Conservation (phyloP, 2,113 vertebrate species). For the Ictalurus furcatus region DNA sequence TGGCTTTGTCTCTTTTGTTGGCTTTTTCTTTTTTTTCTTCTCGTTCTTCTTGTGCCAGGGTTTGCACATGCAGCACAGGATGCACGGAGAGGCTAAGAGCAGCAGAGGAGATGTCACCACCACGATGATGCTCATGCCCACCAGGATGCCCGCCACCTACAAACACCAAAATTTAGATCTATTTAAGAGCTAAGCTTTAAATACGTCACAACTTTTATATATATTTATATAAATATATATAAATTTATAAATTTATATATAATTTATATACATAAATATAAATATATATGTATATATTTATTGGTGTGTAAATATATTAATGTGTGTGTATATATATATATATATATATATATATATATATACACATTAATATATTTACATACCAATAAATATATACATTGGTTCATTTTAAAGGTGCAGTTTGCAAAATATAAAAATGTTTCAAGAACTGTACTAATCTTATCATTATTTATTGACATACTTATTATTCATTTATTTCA, state of each 20-base stretch:
- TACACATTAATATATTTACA: too few relatives aligned
- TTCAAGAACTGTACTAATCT: neutral
- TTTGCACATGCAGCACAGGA: conserved; percentile 93
- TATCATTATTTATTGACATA: neutral
- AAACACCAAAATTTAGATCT: neutral
- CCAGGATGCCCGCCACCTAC: conserved; percentile 93
- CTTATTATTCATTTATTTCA: neutral
- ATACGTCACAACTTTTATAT: neutral
- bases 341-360: too few relatives aligned
- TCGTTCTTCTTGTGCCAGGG: conserved; percentile 84
- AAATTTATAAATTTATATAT: too few relatives aligned
- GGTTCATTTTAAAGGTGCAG: neutral
- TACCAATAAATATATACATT: neutral
- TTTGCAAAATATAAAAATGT: neutral
- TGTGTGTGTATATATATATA: too few relatives aligned
- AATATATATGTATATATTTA: too few relatives aligned
- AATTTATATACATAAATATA: too few relatives aligned
- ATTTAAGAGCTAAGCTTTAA: neutral
- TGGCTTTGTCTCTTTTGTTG: conserved; percentile 62
- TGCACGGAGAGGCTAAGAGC: conserved; percentile 91
- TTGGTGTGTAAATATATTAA: too few relatives aligned
- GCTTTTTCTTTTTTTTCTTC: conserved; percentile 68
- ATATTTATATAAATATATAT: too few relatives aligned
- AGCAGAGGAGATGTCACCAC: conserved; percentile 92
- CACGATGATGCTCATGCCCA: conserved; percentile 88